Conservation (phyloP, 2,797 vertebrate genomes). For the Aphelocoma californica region DNA sequence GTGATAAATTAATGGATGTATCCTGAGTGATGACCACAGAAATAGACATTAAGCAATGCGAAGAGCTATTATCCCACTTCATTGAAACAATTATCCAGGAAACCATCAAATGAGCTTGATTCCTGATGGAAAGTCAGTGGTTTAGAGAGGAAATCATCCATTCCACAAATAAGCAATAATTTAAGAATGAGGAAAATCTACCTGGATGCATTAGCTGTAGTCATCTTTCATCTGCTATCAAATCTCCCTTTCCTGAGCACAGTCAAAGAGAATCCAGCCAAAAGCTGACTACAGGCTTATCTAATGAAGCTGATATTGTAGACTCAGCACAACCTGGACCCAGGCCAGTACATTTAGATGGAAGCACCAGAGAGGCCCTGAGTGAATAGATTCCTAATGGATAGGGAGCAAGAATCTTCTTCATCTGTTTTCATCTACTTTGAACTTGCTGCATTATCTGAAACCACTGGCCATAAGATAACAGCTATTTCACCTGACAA, state of each 20-base stretch:
- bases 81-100: slow-evolving; percentile 16
- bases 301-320: slow-evolving; percentile 10
- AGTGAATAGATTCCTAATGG: slow-evolving; percentile 24
- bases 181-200: slow-evolving; percentile 13
- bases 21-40: slow-evolving; percentile 15
- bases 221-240: background rate
- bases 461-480: background rate
- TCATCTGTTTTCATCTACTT: background rate
- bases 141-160: slow-evolving; percentile 8
- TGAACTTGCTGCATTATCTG: slow-evolving; percentile 11
- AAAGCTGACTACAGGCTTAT: slow-evolving; percentile 46
- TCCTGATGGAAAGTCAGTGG: background rate
- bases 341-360: slow-evolving; percentile 11
- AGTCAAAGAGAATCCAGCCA: background rate
- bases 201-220: slow-evolving; percentile 9
- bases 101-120: background rate
- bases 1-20: slow-evolving; percentile 25
- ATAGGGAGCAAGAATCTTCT: background rate
- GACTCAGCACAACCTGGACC: slow-evolving; percentile 27
- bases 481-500: background rate
- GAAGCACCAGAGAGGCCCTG: slow-evolving; percentile 5
- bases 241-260: background rate
- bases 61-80: slow-evolving; percentile 8
- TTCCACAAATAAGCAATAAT: slow-evolving; percentile 40
- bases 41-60: background rate